Evolutionary conservation across 1,140 invertebrate species (phyloP).

Genomic region (Parapsyche elsis): DNA sequence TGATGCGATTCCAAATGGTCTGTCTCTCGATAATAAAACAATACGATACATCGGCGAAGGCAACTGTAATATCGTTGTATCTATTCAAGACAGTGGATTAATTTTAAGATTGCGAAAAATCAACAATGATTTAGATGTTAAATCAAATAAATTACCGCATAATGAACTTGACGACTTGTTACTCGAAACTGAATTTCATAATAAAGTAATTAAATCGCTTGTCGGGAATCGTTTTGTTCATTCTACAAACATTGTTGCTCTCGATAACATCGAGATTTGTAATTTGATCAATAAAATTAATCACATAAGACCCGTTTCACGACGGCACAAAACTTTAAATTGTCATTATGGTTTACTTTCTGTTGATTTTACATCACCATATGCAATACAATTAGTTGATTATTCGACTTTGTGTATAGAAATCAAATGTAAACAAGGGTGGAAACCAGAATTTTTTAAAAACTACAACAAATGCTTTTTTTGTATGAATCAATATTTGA

Average conservation of each 20-base stretch:
- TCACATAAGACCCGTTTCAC: constrained; percentile 59
- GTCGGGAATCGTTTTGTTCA: constrained; percentile 55
- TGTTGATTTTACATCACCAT: constrained; percentile 61
- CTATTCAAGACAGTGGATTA: constrained; percentile 57
- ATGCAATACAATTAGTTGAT: constrained; percentile 54
- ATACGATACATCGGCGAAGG: constrained; percentile 64
- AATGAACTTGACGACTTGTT: constrained; percentile 40
- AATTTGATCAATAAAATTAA: constrained; percentile 57
- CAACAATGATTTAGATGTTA: background rate
- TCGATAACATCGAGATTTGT: constrained; percentile 58
- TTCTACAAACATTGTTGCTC: constrained; percentile 58
- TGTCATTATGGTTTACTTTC: constrained; percentile 61
- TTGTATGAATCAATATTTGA: constrained; percentile 78
- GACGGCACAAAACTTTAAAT: constrained; percentile 59
- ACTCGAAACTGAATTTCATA: constrained; percentile 58
- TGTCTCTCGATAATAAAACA: constrained; percentile 35
- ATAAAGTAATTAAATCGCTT: constrained; percentile 61
- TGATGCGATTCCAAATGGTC: background rate
- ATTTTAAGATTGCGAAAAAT: constrained; percentile 53
- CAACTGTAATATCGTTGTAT: constrained; percentile 64
- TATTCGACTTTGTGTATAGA: constrained; percentile 72
- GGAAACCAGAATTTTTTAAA: constrained; percentile 66
- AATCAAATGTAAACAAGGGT: constrained; percentile 83
- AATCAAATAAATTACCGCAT: background rate
- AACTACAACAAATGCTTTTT: constrained; percentile 72